These are phyloP conservation scores for Onychomys arenicola DNA, from an alignment of 2,797 vertebrate species.

Conservation along the genomic window DNA sequence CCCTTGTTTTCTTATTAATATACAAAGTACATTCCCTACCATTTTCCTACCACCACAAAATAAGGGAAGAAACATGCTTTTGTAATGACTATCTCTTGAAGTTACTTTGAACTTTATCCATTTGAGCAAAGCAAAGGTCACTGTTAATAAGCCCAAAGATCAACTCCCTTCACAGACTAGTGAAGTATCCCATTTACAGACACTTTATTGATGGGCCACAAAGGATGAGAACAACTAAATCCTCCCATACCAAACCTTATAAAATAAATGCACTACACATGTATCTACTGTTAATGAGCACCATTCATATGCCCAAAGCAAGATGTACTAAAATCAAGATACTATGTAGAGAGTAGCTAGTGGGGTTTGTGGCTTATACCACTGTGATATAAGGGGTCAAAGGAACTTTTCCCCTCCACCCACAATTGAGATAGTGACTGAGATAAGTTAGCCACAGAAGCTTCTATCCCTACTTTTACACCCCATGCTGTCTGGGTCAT, in stretches of 20 bases:
- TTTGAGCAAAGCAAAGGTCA: background rate
- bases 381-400: background rate
- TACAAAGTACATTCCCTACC: background rate
- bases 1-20: background rate
- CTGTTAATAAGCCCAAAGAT: background rate
- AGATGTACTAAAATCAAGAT: background rate
- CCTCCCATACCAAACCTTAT: background rate
- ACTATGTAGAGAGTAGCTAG: background rate
- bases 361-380: background rate
- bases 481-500: background rate
- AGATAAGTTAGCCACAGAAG: background rate
- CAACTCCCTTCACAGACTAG: background rate
- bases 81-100: background rate
- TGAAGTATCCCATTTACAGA: background rate
- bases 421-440: background rate
- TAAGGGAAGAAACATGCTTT: background rate
- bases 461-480: background rate
- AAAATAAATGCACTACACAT: background rate
- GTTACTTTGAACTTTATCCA: background rate
- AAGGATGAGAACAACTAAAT: background rate
- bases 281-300: background rate
- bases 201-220: background rate
- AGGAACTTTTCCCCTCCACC: background rate
- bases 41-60: background rate
- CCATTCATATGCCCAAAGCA: background rate